phyloP scores from a whole-genome alignment of 2,113 vertebrate genomes.

The Tretioscincus oriximinensis region DNA sequence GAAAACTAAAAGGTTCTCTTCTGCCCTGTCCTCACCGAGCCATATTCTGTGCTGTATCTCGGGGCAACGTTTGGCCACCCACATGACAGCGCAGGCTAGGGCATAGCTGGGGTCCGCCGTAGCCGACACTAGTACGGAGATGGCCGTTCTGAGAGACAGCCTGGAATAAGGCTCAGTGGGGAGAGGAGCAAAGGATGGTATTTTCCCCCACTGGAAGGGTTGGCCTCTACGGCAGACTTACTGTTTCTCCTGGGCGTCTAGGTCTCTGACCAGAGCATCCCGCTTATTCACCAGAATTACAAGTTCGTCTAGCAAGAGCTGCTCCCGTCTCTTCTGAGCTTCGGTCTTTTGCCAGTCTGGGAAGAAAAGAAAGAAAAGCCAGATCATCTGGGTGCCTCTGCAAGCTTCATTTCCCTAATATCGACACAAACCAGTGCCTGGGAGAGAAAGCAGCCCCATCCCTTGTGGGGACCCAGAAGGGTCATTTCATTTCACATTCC shows the following conservation, averaged over 20 bases:
- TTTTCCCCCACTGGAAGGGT: neutral
- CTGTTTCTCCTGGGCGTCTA: constrained; percentile 96
- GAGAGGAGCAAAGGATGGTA: too few species aligned
- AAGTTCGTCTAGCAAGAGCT: constrained; percentile 94
- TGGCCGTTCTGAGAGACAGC: too few species aligned
- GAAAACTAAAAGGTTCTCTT: neutral
- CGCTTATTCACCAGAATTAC: constrained; percentile 96
- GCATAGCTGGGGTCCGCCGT: too few species aligned
- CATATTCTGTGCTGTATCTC: too few species aligned
- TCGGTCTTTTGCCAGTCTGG: constrained; percentile 98
- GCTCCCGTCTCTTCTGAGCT: constrained; percentile 93
- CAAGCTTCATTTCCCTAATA: neutral
- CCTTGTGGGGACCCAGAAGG: neutral
- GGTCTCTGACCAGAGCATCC: constrained; percentile 91
- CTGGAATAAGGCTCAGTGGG: too few species aligned
- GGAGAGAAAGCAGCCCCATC: neutral
- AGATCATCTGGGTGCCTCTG: neutral
- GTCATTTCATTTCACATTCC: constrained; percentile 9
- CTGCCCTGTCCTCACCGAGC: too few species aligned
- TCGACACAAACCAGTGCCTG: constrained; percentile 7
- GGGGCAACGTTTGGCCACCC: too few species aligned
- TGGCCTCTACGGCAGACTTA: constrained; percentile 66
- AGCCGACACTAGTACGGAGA: too few species aligned
- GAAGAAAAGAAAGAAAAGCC: constrained; percentile 34
- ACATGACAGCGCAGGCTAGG: too few species aligned